Conservation (phyloP, 2,113 vertebrate genomes). For the Aplodontia rufa region DNA sequence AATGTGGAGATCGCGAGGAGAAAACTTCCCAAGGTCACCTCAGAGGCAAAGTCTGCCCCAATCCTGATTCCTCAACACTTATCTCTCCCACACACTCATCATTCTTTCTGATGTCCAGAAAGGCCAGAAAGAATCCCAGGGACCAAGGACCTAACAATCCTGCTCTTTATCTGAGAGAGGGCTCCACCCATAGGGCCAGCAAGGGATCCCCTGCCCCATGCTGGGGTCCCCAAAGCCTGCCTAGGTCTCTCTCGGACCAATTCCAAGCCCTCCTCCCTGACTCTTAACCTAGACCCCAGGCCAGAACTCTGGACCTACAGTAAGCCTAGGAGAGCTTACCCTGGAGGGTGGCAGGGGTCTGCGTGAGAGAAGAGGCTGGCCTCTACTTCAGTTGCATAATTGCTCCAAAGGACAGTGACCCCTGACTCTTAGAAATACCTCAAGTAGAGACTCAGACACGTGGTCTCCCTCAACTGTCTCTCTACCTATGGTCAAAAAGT, state of each 20-base stretch:
- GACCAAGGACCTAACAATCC: neutral
- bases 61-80: neutral
- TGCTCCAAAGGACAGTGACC: neutral
- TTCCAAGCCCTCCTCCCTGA: neutral
- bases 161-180: neutral
- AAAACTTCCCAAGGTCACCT: neutral
- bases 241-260: neutral
- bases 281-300: neutral
- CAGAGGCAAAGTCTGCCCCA: neutral
- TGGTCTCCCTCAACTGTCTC: neutral
- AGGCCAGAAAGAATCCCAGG: neutral
- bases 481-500: neutral
- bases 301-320: neutral
- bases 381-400: neutral
- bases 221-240: neutral
- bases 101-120: neutral
- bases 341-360: too few relatives aligned
- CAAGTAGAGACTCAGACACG: neutral
- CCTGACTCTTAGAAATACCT: neutral
- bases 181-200: neutral
- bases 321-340: neutral
- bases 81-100: neutral
- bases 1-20: neutral
- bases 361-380: neutral
- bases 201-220: neutral